Percentiles rank a stretch among this genome's conserved stretches.
Evolutionary conservation across 2,797 vertebrate genomes (phyloP).

Genomic region (Stomatorhinus walkeri): DNA sequence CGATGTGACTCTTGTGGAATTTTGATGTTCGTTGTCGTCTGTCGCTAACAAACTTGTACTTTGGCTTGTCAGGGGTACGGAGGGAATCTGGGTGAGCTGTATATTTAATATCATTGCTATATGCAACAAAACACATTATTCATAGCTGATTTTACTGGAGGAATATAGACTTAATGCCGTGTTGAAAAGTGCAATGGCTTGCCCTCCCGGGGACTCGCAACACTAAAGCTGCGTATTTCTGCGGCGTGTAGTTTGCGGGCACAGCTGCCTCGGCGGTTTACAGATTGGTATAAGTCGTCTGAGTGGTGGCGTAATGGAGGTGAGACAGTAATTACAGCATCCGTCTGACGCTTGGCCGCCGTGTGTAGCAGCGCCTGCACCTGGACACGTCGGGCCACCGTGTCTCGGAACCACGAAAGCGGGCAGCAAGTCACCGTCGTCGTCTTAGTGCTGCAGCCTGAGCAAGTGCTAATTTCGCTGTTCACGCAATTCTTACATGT

Average conservation of each 20-base stretch:
- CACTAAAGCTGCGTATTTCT: background rate
- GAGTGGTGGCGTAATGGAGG: conserved; percentile 2
- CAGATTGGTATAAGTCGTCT: background rate
- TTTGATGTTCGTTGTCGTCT: background rate
- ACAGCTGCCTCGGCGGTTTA: background rate
- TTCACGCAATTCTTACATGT: background rate
- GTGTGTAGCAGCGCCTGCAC: background rate
- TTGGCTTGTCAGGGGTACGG: background rate
- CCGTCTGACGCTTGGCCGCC: background rate
- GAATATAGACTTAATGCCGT: background rate
- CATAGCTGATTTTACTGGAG: background rate
- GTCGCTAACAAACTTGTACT: background rate
- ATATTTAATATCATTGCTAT: background rate
- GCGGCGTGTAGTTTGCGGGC: background rate
- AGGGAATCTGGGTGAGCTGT: background rate
- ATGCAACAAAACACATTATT: background rate
- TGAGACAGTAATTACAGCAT: conserved; percentile 17
- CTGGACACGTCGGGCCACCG: background rate
- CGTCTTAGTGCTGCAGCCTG: background rate
- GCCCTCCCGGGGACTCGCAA: background rate
- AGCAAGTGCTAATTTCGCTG: background rate
- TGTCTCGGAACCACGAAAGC: background rate
- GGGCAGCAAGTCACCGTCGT: background rate
- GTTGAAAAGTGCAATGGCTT: background rate
- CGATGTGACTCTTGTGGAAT: background rate